Base-by-base conservation (phyloP, 64 coral and sea anemone species). In the Dendrophyllia cribrosa region DNA sequence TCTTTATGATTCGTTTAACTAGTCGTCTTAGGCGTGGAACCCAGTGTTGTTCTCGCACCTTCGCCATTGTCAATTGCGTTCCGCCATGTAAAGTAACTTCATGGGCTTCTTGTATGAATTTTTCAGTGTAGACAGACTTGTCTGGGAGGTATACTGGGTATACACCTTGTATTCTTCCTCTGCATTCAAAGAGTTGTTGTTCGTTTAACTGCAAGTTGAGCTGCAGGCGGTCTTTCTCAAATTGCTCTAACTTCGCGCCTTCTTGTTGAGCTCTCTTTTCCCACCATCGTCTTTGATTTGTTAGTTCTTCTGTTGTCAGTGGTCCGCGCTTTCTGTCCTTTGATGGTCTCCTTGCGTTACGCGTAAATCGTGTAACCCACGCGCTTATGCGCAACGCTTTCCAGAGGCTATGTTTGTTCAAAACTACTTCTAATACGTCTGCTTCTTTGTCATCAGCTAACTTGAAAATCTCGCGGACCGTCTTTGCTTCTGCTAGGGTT, bases 151-250 rank as follows among this genome's bases (percentile, higher is more conserved):
- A 79, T 12, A 79, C 52, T 58, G 77, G 77, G 47, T 55, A 79
- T 11, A 50, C 45, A 16, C 77, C 77, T 53, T 79, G 77, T 23
- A 58, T 86, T 58, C 63, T 86, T 67, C 83, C 62, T 43, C 62
- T 21, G 64, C 83, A 86, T 63, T 43, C 83, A 58, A 86, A 48
- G 48, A 86, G 56, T 70, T 63, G 45, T 69, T 65, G 58, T 23
- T 86, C 56, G 62, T 86, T 86, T 86, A 47, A 23, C 65, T 86
- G 23, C 25, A 86, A 63, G 83, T 86, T 86, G 43, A 86, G 83
- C 65, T 20, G 48, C 19, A 68, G 47, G 44, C 64, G 43, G 51
- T 79, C 77, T 11, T 79, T 53, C 34, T 53, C 21, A 51, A 51
- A 79, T 9, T 49, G 23, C 43, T 79, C 48, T 23, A 34, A 51